These are phyloP conservation scores for Brachionus paranguensis DNA, from an alignment of 1,140 invertebrate species.

Conservation along the genomic window DNA sequence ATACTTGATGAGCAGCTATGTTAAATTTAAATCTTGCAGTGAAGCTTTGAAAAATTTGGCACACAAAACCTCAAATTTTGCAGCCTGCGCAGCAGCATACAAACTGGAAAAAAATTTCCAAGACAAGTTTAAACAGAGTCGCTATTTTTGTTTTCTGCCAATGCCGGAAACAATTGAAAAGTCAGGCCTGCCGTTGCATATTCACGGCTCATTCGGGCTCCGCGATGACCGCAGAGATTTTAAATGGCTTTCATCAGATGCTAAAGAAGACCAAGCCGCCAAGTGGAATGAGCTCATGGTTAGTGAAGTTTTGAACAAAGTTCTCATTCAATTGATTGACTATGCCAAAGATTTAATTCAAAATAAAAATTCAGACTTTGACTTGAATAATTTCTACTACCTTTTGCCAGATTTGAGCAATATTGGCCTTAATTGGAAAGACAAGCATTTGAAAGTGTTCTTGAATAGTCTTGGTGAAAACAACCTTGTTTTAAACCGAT, in stretches of 20 bases:
- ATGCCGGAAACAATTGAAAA: constrained; percentile 42
- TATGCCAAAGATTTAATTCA: constrained; percentile 36
- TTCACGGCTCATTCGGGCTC: constrained; percentile 43
- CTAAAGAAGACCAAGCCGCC: background rate
- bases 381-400: background rate
- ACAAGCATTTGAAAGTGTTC: background rate
- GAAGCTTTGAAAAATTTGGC: background rate
- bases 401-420: background rate
- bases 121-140: constrained; percentile 9
- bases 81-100: constrained; percentile 26
- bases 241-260: constrained; percentile 43
- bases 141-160: constrained; percentile 42
- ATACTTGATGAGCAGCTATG: background rate
- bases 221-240: constrained; percentile 43
- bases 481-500: background rate
- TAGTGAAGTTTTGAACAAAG: constrained; percentile 31
- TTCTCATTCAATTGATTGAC: constrained; percentile 38
- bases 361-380: background rate
- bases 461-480: background rate
- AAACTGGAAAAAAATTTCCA: background rate
- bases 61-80: background rate
- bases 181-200: constrained; percentile 41
- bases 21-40: constrained; percentile 6
- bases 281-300: constrained; percentile 41
- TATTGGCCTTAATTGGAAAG: constrained; percentile 1